phyloP scores from a whole-genome alignment of 2,888 invertebrate species.

The Drosophila rellima region DNA sequence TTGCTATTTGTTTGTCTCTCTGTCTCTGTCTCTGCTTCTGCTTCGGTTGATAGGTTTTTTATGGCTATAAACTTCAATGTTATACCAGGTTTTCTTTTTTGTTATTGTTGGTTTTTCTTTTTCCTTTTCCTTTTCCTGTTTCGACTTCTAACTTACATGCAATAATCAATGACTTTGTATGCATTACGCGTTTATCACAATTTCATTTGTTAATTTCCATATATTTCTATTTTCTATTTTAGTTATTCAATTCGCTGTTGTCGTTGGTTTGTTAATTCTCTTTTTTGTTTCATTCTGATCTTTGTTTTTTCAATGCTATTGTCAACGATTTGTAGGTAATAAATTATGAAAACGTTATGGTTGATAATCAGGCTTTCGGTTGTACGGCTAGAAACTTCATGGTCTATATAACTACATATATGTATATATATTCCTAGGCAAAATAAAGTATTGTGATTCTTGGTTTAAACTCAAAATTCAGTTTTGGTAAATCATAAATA shows the following conservation, averaged over 20 bases:
- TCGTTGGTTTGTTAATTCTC: conserved; percentile 8
- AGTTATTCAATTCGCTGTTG: conserved; percentile 46
- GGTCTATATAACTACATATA: conserved; percentile 31
- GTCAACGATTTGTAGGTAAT: conserved; percentile 65
- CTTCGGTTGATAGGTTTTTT: conserved; percentile 53
- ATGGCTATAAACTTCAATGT: conserved; percentile 51
- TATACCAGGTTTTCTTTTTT: conserved; percentile 26
- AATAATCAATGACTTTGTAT: conserved; percentile 75
- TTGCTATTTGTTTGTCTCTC: conserved; percentile 16
- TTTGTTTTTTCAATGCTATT: conserved; percentile 45
- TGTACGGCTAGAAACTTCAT: conserved; percentile 55
- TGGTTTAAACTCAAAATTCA: conserved; percentile 36
- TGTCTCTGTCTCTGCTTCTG: conserved; percentile 29
- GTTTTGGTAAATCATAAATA: conserved; percentile 52
- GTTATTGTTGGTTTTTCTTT: conserved; percentile 9
- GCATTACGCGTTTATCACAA: conserved; percentile 72
- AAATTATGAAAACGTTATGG: conserved; percentile 57
- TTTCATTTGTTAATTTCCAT: conserved; percentile 69
- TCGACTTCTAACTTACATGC: conserved; percentile 60
- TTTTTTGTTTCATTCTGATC: conserved; percentile 7
- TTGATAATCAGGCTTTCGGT: conserved; percentile 71
- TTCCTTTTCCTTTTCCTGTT: too few relatives aligned
- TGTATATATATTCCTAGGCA: conserved; percentile 11
- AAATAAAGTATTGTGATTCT: conserved; percentile 18
- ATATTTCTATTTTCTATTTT: conserved; percentile 26